Base-by-base conservation (phyloP, 2,888 invertebrate species). In the Chrysotoxum bicinctum region DNA sequence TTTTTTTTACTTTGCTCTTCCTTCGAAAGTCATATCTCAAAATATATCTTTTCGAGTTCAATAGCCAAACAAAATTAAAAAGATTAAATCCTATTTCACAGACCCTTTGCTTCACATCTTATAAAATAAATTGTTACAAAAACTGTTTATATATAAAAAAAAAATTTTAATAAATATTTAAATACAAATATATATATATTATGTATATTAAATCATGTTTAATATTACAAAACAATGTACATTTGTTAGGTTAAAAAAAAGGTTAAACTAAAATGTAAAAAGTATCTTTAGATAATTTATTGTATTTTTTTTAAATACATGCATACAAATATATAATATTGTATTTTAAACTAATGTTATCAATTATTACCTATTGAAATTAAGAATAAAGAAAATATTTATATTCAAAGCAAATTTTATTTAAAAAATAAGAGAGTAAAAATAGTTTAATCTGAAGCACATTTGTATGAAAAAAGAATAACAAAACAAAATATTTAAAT, bases 341-440 rank as follows among this genome's bases (percentile, higher is more conserved):
- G 50, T 37, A 66, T 79, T 75, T 84, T 62, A 84, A 32, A 81
- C 54, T 81, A 80, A 81, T 73, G 80, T 77, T 85, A 85, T 85
- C 72, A 85, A 85, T 85, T 85, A 85, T 85, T 85, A 85, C 73
- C 72, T 85, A 80, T 76, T 62, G 76, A 73, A 79, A 80, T 73
- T 80, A 85, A 85, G 74, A 37, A 78, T 37, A 75, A 54, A 16
- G 48, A 12, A 75, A 56, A 73, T 69, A 73, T 85, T 81, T 73
- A 80, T 76, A 85, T 68, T 62, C 35, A 76, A 77, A 58, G 14
- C 32, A 60, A 66, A 68, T 32, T n/a, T 54, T 26, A 50, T 54
- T 69, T 35, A 73, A 26, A 54, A 66, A 32, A 45, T 5, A 40
- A 26, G 50, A 7, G 23, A 48, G n/a, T n/a, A 45, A 19, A 45